Conservation (phyloP, 2,797 vertebrate genomes). For the Ibycter americanus region DNA sequence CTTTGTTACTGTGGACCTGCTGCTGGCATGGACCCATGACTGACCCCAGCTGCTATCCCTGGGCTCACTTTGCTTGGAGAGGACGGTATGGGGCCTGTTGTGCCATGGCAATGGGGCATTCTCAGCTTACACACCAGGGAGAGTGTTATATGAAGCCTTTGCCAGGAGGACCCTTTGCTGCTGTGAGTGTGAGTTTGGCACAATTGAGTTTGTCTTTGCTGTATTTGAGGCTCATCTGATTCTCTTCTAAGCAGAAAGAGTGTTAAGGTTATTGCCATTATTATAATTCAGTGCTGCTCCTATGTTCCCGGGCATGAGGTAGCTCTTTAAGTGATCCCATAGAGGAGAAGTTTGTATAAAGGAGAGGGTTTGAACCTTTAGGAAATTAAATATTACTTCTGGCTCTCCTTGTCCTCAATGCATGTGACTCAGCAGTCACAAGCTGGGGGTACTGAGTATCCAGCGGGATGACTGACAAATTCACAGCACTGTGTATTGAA, state of each 20-base stretch:
- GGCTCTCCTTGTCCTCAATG: background rate
- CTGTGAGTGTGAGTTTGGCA: accelerated
- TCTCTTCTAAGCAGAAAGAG: background rate
- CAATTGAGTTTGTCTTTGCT: background rate
- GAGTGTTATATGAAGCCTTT: background rate
- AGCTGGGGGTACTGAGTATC: constrained; percentile 39
- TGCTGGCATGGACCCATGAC: accelerated
- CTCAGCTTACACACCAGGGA: background rate
- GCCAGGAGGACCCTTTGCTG: background rate
- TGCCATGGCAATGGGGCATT: background rate
- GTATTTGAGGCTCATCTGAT: background rate
- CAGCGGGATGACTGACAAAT: constrained; percentile 27
- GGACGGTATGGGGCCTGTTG: background rate
- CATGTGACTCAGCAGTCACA: background rate
- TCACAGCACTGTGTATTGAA: constrained; percentile 41
- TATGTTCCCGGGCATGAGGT: accelerated
- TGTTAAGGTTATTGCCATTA: background rate
- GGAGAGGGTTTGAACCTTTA: background rate
- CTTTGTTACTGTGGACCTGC: accelerated
- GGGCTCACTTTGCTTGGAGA: background rate
- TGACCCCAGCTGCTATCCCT: background rate
- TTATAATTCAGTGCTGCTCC: background rate
- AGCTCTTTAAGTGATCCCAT: background rate
- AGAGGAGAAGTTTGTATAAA: background rate
- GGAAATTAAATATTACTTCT: constrained; percentile 57